Base-by-base conservation (phyloP, 2,113 vertebrate genomes). In the Gymnarchus niloticus region DNA sequence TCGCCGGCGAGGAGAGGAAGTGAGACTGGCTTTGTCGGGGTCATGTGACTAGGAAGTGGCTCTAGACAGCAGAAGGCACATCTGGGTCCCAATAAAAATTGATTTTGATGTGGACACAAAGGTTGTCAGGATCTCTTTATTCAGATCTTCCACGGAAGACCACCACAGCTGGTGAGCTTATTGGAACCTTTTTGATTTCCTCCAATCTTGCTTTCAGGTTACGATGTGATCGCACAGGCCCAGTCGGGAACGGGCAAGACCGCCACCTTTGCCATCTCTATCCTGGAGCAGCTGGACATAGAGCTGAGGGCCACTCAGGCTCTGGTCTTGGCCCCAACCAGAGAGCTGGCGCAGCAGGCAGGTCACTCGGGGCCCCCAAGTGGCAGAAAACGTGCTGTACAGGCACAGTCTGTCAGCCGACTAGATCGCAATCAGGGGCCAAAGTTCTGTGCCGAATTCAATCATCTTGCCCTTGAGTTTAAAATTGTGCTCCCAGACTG, bases 241-340 rank as follows among this genome's bases (percentile, higher is more conserved):
- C 95, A 96, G 91, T 96, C 95, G 84, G 95, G 95, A 85, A 96
- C 95, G 86, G 95, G 95, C 77, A 96, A 96, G 90, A 96, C 95
- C 0, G 95, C 95, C 84, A 96, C 95, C 5, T 96, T 96, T 51
- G 95, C 95, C 83, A 96, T 96, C 88, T 96, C 95, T 4, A 96
- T 96, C 86, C 88, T 96, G 83, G 94, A 96, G 85, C 95, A 95
- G 84, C 90, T 96, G 7, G 95, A 96, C 80, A 90, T 95, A 37
- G 94, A 95, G 46, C 88, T 95, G 85, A 95, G 95, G 88, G 94
- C 91, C 0, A 96, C 95, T 2, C 95, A 96, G 87, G 95, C 95
- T 23, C 89, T 96, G 90, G 95, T 96, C n/a, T 88, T 96, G 87
- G 95, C 95, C 14, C 95, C 95, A 1, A 96, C 95, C 69, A 90